Conservation (phyloP, 2,113 vertebrate genomes). For the Pelecanoides urinatrix region DNA sequence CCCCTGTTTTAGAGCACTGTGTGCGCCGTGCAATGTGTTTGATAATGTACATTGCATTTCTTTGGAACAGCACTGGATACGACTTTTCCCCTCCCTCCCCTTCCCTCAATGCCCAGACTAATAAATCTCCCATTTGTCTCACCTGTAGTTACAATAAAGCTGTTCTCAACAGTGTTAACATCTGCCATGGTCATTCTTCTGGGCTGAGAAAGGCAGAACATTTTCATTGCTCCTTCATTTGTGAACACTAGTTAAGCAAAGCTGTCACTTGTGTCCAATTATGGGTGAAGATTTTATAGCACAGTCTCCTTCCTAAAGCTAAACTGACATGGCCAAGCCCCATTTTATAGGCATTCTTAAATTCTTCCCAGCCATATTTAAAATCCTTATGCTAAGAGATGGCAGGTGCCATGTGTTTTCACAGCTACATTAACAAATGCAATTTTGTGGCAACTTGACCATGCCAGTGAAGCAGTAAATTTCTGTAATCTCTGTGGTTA, state of each 20-base stretch:
- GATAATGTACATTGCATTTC: not conserved
- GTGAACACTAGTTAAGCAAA: constrained; percentile 51
- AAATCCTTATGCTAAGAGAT: constrained; percentile 24
- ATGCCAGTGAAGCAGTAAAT: constrained; percentile 48
- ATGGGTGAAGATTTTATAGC: constrained; percentile 44
- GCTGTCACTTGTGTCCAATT: constrained; percentile 61
- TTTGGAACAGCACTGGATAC: not conserved
- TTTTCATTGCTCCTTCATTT: constrained; percentile 55
- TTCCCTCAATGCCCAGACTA: constrained; percentile 14
- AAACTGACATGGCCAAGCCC: constrained; percentile 19
- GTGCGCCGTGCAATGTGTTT: not conserved
- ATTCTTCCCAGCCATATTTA: constrained; percentile 51
- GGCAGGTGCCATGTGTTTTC: constrained; percentile 60
- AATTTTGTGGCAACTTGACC: constrained; percentile 62
- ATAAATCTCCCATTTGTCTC: constrained; percentile 59
- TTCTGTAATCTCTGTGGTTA: constrained; percentile 56
- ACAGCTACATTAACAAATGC: constrained; percentile 51
- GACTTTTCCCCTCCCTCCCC: not conserved
- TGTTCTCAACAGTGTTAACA: constrained; percentile 42
- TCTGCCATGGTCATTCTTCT: constrained; percentile 51
- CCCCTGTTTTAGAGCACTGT: not conserved
- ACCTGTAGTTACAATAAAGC: constrained; percentile 60
- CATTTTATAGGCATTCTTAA: constrained; percentile 30
- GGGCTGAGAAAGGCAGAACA: constrained; percentile 32
- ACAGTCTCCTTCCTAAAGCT: constrained; percentile 12